These are phyloP conservation scores for Rattus norvegicus DNA, from an alignment of 2,113 vertebrate species.

Conservation along the genomic window DNA sequence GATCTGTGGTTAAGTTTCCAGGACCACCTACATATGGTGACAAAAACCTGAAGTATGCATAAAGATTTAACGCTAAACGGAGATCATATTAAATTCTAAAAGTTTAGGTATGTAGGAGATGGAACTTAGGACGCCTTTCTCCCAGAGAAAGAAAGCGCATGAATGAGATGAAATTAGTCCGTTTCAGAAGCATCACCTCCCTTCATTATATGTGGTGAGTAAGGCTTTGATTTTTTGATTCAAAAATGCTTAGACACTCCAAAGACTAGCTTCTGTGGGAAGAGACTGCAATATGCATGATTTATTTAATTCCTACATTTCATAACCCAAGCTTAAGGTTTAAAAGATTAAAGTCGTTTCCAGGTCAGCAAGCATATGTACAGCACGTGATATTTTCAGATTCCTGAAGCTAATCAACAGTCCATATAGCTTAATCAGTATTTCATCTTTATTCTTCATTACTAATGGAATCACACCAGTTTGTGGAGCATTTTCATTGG, in stretches of 20 bases:
- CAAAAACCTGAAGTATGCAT: neutral
- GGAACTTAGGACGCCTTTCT: neutral
- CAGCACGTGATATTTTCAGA: constrained; percentile 62
- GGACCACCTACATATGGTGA: neutral
- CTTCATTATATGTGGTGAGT: neutral
- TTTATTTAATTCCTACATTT: neutral
- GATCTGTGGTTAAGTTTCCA: neutral
- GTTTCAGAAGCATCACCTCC: neutral
- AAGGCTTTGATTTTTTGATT: constrained; percentile 33
- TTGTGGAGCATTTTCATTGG: constrained; percentile 73
- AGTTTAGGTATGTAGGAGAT: neutral
- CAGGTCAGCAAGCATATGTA: constrained; percentile 59
- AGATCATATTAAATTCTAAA: constrained; percentile 6
- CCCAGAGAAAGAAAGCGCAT: neutral
- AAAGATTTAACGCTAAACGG: neutral
- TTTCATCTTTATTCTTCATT: constrained; percentile 69
- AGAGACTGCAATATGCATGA: constrained; percentile 11
- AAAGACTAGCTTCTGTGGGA: constrained; percentile 8
- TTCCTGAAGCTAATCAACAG: constrained; percentile 71
- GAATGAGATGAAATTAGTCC: neutral
- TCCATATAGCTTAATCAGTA: constrained; percentile 69
- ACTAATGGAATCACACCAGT: constrained; percentile 67
- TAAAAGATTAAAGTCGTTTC: constrained; percentile 7
- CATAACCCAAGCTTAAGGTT: neutral
- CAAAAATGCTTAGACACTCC: constrained; percentile 17